Evolutionary conservation across 2,113 vertebrate genomes (phyloP), one percentile per base, ranked within the genome.

Genomic region (Zapornia atra): DNA sequence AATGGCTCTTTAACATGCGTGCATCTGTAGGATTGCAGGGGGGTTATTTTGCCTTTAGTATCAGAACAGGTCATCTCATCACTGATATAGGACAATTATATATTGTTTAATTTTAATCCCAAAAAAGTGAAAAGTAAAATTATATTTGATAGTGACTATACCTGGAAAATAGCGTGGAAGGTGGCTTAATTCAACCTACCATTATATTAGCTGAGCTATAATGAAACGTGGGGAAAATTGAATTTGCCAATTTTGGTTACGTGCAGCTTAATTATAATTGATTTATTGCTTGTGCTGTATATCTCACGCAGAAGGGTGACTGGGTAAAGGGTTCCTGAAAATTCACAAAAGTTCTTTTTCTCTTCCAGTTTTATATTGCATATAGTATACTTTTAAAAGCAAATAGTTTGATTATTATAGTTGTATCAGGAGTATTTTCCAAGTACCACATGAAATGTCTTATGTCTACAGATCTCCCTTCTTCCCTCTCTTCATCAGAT

Each of bases 381-480:
- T 54, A 3, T 3, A 63, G 3, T 54, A 71, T 24, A 31, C 42
- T 60, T 90, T n/a, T 66, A 88, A 95, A 83, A 0, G 1, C 12
- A 73, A 71, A 78, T 25, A n/a, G 14, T 89, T 63, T 66, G 40
- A 54, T 82, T 94, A 44, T 75, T 92, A 40, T 8, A 70, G 42
- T 29, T 83, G 68, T 44, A 44, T 29, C 15, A 3, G 9, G 40
- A 54, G 34, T 64, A 78, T 72, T 73, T 36, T 94, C 70, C 59
- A 86, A 80, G 34, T 14, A 56, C 34, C 50, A 56, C 44, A 15
- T 31, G 60, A 95, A 96, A 96, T 71, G 51, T 75, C 88, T 94
- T 69, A 51, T 86, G 63, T 76, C 79, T 96, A 73, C 91, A 95
- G 76, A 94, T 94, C n/a, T 83, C 92, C 85, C 68, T 94, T 71